phyloP scores from a whole-genome alignment of 2,888 invertebrate genomes.

The Cataglyphis livida region DNA sequence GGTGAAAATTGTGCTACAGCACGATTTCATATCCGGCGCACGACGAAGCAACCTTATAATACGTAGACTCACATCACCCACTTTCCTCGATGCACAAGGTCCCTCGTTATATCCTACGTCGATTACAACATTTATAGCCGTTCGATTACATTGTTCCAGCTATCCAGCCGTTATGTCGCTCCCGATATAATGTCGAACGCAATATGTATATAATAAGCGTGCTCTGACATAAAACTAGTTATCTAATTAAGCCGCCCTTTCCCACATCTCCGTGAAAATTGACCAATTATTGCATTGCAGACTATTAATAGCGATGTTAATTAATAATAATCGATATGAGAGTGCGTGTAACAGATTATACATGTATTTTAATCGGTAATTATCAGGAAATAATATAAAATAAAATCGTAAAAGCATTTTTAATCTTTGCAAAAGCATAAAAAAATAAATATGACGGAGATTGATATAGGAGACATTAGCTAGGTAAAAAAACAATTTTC shows the following conservation, averaged over 20 bases:
- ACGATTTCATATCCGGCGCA: constrained; percentile 22
- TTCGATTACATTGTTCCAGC: constrained; percentile 36
- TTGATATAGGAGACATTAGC: background rate
- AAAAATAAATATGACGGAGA: background rate
- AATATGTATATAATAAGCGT: background rate
- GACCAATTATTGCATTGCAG: background rate
- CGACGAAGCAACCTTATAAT: background rate
- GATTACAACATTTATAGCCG: constrained; percentile 50
- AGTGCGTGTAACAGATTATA: background rate
- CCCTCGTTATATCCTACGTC: constrained; percentile 41
- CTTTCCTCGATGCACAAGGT: constrained; percentile 37
- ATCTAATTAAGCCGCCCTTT: constrained; percentile 36
- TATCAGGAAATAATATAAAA: background rate
- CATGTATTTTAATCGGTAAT: background rate
- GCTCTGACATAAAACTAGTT: constrained; percentile 19
- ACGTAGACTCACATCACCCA: constrained; percentile 20
- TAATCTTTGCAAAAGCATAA: background rate
- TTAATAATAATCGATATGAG: background rate
- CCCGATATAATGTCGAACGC: background rate
- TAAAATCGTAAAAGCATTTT: background rate
- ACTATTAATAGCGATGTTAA: background rate
- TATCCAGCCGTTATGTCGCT: constrained; percentile 1
- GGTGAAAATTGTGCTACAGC: background rate
- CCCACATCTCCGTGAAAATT: constrained; percentile 23
- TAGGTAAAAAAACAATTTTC: background rate